These are phyloP conservation scores for Sinocyclocheilus anophthalmus DNA, from an alignment of 2,113 vertebrate genomes.

Conservation along the genomic window DNA sequence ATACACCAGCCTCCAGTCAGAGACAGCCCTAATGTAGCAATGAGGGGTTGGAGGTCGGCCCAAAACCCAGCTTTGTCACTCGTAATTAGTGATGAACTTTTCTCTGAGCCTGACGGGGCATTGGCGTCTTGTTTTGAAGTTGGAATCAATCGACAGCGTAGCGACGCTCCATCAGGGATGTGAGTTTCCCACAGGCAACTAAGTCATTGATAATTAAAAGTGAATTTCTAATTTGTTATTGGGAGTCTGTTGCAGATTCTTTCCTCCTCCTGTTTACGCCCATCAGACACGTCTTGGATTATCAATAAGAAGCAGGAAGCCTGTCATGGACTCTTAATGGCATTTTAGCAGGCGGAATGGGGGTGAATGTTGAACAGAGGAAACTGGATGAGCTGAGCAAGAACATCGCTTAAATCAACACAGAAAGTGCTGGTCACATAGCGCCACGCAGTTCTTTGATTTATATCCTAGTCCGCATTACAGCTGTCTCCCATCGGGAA, in stretches of 20 bases:
- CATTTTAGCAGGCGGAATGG: constrained; percentile 6
- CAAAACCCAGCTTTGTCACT: constrained; percentile 35
- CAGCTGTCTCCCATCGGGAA: background rate
- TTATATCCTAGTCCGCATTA: constrained; percentile 25
- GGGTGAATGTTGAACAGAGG: constrained; percentile 43
- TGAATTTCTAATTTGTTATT: constrained; percentile 45
- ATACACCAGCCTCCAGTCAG: constrained; percentile 30
- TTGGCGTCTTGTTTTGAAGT: constrained; percentile 34
- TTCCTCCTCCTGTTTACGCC: constrained; percentile 20
- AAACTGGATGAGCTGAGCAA: background rate
- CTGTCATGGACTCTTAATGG: constrained; percentile 16
- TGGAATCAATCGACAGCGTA: constrained; percentile 29
- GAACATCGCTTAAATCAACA: constrained; percentile 5
- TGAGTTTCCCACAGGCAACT: constrained; percentile 27
- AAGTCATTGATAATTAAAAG: constrained; percentile 53
- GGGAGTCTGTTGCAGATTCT: constrained; percentile 24
- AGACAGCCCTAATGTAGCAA: background rate
- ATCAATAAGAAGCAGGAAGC: constrained; percentile 43
- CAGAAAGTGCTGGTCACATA: background rate
- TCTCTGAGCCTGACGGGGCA: constrained; percentile 7
- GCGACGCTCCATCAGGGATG: constrained; percentile 42
- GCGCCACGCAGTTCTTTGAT: background rate
- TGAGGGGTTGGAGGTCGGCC: constrained; percentile 4
- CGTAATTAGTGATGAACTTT: constrained; percentile 50
- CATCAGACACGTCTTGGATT: constrained; percentile 35